Evolutionary conservation across 2,113 vertebrate species (phyloP).

Genomic region (Montifringilla adamsi): DNA sequence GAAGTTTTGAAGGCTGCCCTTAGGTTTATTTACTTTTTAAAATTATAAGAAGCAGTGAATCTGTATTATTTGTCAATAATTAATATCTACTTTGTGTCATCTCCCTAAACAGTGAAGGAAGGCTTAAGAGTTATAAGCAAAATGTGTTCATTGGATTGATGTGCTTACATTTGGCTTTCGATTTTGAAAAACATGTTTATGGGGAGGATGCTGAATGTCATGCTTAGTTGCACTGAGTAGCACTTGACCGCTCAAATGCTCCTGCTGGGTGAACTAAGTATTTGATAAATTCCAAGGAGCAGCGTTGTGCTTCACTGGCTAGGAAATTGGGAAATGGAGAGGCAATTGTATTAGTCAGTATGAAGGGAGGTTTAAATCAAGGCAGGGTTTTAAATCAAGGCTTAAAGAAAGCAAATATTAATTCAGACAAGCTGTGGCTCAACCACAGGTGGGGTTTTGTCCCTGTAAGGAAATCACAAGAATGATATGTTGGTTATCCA

Average conservation of each 20-base stretch:
- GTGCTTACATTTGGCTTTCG: neutral
- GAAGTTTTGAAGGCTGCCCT: neutral
- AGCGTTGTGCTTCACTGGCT: neutral
- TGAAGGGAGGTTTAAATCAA: neutral
- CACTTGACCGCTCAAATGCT: neutral
- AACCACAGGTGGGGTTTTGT: neutral
- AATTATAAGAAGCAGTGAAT: neutral
- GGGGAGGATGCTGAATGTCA: neutral
- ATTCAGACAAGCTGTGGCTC: neutral
- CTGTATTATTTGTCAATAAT: neutral
- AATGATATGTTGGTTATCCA: neutral
- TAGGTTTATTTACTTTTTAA: neutral
- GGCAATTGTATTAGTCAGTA: neutral
- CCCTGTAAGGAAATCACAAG: neutral
- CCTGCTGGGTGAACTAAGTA: neutral
- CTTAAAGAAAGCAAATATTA: neutral
- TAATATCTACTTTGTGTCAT: neutral
- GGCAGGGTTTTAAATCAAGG: neutral
- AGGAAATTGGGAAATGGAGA: neutral
- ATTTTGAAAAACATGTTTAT: neutral
- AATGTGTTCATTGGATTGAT: neutral
- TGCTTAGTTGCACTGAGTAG: neutral
- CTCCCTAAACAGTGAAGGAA: neutral
- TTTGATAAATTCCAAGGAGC: constrained; percentile 4
- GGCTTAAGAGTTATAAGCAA: neutral